These are phyloP conservation scores for Aptenodytes patagonicus DNA, from an alignment of 2,113 vertebrate genomes.

Conservation along the genomic window DNA sequence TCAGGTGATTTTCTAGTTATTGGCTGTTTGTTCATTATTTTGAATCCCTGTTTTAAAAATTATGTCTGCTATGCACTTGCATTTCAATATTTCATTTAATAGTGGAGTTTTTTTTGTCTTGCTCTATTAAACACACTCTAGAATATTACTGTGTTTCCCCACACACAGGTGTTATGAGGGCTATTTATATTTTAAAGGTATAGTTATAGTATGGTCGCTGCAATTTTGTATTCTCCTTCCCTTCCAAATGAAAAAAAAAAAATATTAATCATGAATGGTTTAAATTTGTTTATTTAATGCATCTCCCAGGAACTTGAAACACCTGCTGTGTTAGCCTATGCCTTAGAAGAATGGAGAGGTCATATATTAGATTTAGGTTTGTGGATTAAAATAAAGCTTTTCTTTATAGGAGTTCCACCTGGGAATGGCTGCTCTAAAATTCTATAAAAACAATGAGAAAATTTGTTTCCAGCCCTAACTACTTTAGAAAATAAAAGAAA, in stretches of 20 bases:
- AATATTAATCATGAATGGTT: constrained; percentile 28
- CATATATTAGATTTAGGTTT: constrained; percentile 21
- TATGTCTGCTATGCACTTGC: background rate
- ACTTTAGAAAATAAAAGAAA: constrained; percentile 22
- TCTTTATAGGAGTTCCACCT: constrained; percentile 39
- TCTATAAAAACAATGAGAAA: constrained; percentile 2
- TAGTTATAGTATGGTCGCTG: background rate
- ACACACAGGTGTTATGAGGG: background rate
- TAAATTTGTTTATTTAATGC: constrained; percentile 51
- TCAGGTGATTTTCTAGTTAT: constrained; percentile 45
- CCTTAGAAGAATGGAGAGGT: constrained; percentile 23
- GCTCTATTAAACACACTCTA: constrained; percentile 26
- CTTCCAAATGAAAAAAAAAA: background rate
- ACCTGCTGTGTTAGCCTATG: constrained; percentile 52
- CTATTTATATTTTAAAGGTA: constrained; percentile 32
- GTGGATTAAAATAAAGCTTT: constrained; percentile 38
- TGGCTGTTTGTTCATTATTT: constrained; percentile 49
- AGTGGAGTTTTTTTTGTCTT: background rate
- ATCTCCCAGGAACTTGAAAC: constrained; percentile 52
- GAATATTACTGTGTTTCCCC: constrained; percentile 23
- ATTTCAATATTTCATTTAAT: constrained; percentile 25
- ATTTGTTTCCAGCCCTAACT: background rate
- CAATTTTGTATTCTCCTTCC: constrained; percentile 43
- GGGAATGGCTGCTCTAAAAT: background rate
- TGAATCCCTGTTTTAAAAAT: constrained; percentile 32